phyloP scores from a whole-genome alignment of 2,888 invertebrate species.

The Dryadula phaetusa region DNA sequence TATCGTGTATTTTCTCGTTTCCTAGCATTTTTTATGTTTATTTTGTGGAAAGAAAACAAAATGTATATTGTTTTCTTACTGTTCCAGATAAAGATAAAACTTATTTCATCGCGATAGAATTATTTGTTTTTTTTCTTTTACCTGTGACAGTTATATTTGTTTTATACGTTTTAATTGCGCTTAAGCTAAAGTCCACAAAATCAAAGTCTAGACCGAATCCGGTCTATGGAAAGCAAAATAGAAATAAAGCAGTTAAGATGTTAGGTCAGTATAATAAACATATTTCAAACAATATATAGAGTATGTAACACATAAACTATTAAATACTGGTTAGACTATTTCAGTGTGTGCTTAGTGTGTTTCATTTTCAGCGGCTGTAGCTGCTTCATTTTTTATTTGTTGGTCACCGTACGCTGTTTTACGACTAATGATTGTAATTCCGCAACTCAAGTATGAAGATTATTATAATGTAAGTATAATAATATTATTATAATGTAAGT shows the following conservation, averaged over 20 bases:
- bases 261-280: conserved; percentile 85
- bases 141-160: conserved; percentile 93
- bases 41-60: conserved; percentile 65
- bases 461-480: conserved; percentile 69
- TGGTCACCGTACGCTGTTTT: conserved; percentile 92
- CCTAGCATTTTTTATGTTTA: conserved; percentile 84
- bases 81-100: conserved; percentile 52
- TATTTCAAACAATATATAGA: not conserved
- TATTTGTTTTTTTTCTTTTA: conserved; percentile 92
- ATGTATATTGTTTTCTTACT: conserved; percentile 68
- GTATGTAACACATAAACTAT: not conserved
- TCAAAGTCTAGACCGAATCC: conserved; percentile 80
- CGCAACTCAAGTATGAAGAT: conserved; percentile 62
- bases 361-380: conserved; percentile 61
- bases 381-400: conserved; percentile 85
- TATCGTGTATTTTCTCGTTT: conserved; percentile 88
- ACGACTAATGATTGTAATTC: conserved; percentile 87
- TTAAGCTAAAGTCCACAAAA: conserved; percentile 86
- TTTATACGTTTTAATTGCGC: conserved; percentile 90
- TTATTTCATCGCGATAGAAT: conserved; percentile 81
- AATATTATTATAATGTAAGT: conserved; percentile 70
- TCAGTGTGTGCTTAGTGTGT: not conserved
- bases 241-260: conserved; percentile 89
- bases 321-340: not conserved
- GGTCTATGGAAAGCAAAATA: conserved; percentile 67